These are phyloP conservation scores for Nanorana parkeri DNA, from an alignment of 2,113 vertebrate species.

Conservation along the genomic window DNA sequence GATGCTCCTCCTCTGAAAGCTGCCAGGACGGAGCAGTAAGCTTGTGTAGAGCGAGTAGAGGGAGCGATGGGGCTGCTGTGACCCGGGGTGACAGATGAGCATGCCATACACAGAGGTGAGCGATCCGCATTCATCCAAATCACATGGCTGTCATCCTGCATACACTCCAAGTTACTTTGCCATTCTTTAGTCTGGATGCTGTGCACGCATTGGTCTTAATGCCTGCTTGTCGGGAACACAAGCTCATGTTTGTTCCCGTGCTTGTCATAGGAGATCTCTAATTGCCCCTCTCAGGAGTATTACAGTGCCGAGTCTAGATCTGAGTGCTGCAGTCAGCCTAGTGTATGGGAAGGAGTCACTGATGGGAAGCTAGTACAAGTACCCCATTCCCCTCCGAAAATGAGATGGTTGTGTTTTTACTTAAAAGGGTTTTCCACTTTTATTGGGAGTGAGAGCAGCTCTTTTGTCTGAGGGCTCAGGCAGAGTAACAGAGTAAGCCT, in stretches of 20 bases:
- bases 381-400: no score
- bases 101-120: constrained; percentile 21
- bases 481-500: no score
- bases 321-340: not conserved
- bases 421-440: no score
- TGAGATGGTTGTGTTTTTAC: no score
- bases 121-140: no score
- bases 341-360: no score
- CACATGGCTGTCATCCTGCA: no score
- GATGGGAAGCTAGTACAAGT: no score
- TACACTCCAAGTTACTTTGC: no score
- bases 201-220: not conserved
- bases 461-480: no score
- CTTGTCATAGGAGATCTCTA: not conserved
- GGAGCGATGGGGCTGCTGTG: constrained; percentile 35
- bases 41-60: not conserved
- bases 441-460: no score
- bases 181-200: not conserved
- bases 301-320: not conserved
- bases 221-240: no score
- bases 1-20: constrained; percentile 11
- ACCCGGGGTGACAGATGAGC: constrained; percentile 5
- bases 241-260: not conserved
- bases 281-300: constrained; percentile 30
- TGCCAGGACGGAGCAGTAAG: not conserved